These are phyloP conservation scores for Anolis apletophallus DNA, from an alignment of 2,797 vertebrate species.

Conservation along the genomic window DNA sequence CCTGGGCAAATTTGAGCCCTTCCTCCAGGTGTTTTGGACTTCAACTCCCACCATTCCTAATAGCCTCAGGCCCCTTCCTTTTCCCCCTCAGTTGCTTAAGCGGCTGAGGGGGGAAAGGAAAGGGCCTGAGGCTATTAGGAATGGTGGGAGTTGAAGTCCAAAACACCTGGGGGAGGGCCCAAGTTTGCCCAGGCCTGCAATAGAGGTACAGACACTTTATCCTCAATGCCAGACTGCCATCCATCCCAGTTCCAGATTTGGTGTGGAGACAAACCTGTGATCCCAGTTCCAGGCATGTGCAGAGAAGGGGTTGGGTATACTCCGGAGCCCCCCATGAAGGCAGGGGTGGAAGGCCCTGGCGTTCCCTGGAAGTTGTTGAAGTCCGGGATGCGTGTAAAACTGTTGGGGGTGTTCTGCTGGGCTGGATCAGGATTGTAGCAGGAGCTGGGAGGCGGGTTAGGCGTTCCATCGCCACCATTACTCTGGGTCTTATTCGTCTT, in stretches of 20 bases:
- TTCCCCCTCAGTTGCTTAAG: no score
- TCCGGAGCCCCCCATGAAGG: slow-evolving; percentile 35
- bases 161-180: neutral
- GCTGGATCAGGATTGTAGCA: slow-evolving; percentile 76
- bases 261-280: slow-evolving; percentile 61
- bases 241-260: neutral
- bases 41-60: no score
- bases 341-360: neutral
- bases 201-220: no score
- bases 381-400: slow-evolving; percentile 81
- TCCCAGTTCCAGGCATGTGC: slow-evolving; percentile 64
- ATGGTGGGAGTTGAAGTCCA: no score
- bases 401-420: slow-evolving; percentile 24
- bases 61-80: no score
- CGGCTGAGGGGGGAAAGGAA: no score
- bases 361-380: slow-evolving; percentile 80
- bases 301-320: slow-evolving; percentile 43
- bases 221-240: neutral
- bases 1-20: no score
- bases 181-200: neutral
- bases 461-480: slow-evolving; percentile 28
- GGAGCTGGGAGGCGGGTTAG: neutral
- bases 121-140: no score
- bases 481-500: slow-evolving; percentile 69
- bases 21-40: no score